Conservation (phyloP, 2,888 invertebrate genomes). For the Drosophila anceps region DNA sequence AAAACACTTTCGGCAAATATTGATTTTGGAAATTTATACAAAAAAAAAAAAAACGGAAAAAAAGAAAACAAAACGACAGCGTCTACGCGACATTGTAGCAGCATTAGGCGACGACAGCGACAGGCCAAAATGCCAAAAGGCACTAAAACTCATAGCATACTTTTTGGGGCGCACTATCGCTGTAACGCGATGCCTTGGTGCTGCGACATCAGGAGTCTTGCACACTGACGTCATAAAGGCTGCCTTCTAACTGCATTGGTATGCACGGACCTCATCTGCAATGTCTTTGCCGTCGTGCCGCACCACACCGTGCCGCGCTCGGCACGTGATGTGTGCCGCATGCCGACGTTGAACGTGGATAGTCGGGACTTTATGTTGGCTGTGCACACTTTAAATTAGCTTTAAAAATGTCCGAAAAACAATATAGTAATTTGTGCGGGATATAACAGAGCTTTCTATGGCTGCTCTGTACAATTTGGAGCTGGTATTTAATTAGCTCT, state of each 20-base stretch:
- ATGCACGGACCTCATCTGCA: constrained; percentile 73
- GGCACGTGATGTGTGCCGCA: constrained; percentile 81
- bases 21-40: constrained; percentile 82
- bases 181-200: constrained; percentile 12
- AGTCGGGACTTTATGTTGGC: not conserved
- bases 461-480: constrained; percentile 46
- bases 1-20: constrained; percentile 83
- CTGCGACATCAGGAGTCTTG: constrained; percentile 47
- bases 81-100: constrained; percentile 68
- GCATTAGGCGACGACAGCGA: constrained; percentile 59
- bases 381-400: constrained; percentile 68
- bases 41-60: constrained; percentile 66
- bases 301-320: constrained; percentile 25
- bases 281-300: constrained; percentile 60
- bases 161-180: constrained; percentile 49
- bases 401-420: constrained; percentile 56
- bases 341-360: constrained; percentile 43
- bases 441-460: constrained; percentile 48
- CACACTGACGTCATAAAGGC: constrained; percentile 74
- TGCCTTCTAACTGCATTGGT: constrained; percentile 69
- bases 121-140: constrained; percentile 40
- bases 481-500: constrained; percentile 72
- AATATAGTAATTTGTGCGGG: constrained; percentile 41
- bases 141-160: constrained; percentile 67
- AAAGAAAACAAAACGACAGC: constrained; percentile 46